phyloP scores from a whole-genome alignment of 2,888 invertebrate species.

The Agrochola circellaris region DNA sequence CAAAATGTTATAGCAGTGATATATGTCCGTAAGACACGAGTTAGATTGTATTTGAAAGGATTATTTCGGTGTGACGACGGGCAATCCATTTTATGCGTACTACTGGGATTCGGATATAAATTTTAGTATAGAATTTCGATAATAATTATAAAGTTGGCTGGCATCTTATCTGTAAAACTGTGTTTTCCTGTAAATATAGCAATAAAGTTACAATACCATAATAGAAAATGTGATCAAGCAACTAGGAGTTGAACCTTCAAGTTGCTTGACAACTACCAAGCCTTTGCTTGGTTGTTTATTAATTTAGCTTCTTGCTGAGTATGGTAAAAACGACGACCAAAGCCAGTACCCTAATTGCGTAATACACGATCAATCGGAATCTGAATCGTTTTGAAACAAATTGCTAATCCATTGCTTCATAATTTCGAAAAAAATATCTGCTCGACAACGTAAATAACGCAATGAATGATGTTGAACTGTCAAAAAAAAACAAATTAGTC shows the following conservation, averaged over 20 bases:
- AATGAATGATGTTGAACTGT: no score
- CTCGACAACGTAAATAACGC: no score
- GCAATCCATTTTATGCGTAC: constrained; percentile 59
- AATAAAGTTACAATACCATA: neutral
- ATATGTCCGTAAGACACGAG: constrained; percentile 81
- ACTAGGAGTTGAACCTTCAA: no score
- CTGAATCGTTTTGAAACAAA: no score
- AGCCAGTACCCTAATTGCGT: neutral
- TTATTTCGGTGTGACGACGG: constrained; percentile 76
- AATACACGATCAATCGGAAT: no score
- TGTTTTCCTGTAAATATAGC: neutral
- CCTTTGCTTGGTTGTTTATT: neutral
- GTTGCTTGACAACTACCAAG: neutral
- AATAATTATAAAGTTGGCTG: constrained; percentile 35
- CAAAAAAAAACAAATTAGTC: no score
- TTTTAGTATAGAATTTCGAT: constrained; percentile 47
- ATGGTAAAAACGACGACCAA: neutral
- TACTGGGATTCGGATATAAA: constrained; percentile 38
- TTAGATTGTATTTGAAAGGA: constrained; percentile 82
- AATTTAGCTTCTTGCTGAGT: neutral
- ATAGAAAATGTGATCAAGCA: neutral
- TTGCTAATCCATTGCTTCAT: no score
- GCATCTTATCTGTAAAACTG: neutral
- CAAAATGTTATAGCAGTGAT: constrained; percentile 84
- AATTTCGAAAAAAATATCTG: no score